Evolutionary conservation across 2,888 invertebrate species (phyloP), one percentile per base, ranked within the genome.

Genomic region (Clunio marinus): DNA sequence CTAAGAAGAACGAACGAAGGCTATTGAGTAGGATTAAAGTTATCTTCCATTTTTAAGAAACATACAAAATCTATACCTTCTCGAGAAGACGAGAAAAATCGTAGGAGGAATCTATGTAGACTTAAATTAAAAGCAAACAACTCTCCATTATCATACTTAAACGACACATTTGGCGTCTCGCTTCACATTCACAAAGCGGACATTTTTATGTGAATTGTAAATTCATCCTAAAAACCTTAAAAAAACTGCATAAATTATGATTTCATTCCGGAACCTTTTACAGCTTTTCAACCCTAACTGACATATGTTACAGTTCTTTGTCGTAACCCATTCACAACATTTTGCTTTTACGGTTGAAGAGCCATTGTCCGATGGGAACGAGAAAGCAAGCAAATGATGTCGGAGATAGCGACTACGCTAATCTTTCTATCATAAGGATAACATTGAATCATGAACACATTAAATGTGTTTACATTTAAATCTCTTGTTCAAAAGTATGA

Each of bases 81-180:
- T n/a, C n/a, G n/a, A n/a, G 41, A 41, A 10, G 41, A 32, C 32
- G 32, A 32, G 41, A 41, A 41, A 15, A 2, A 41, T 32, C 32
- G 32, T n/a, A n/a, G 2, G 41, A 41, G 10, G 10, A 15, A 3
- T n/a, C 13, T 45, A 7, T 45, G 45, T 13, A 17, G 51, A 20
- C 51, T 51, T 22, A 51, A 51, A 51, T 51, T 51, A 51, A 51
- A 51, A 51, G 51, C 10, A 51, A 51, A 51, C 51, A 51, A 22
- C 51, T 51, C 20, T 51, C 15, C 20, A 15, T 51, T 51, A 4
- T 51, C 10, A 20, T 51, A 3, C 8, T 17, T 2, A 20, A 17
- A 8, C 41, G 8, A 51, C 4, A 4, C 10, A 32, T 32, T 7
- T 32, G 4, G 4, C 4, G 32, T 10, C 4, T 4, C 32, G 4